Base-by-base conservation (phyloP, 2,888 invertebrate species). In the Eupithecia exiguata region DNA sequence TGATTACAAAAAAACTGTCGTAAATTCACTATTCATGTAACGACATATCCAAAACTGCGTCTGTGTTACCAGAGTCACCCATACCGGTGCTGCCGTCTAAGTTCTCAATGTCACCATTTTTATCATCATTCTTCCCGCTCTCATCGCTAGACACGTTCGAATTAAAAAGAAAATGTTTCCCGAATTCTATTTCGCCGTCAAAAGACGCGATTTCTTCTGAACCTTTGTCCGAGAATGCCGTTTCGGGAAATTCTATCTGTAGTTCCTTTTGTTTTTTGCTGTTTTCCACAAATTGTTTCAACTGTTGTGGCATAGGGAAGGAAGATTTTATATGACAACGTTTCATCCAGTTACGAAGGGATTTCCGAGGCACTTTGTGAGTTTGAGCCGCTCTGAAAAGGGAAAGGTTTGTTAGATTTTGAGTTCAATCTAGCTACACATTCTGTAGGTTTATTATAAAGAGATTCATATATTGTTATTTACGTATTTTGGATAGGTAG, bases 341-440 rank as follows among this genome's bases (percentile, higher is more conserved):
- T 79, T 95, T 95, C 95, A 95, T 95, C 95, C 95, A 96, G 86
- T 95, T 95, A 5, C 95, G 91, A 0, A 96, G 89, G 0, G 95
- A 95, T 72, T 95, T 95, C 25, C 96, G 88, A 0, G 95, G 95
- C 0, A 95, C 95, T 80, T 95, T 95, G 86, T 95, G 95, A 0
- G 95, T 95, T 83, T 95, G 95, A 0, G 95, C 95, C 74, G 96
- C 95, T 80, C 95, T 95, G 88, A 0, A 89, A 90, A 70, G n/a
- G 21, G 12, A 10, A n/a, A 65, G 9, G 9, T 18, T 6, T 30
- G 0, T 49, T 49, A n/a, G n/a, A n/a, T 1, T 25, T 58, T 25
- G 12, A 25, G 9, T 25, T 25, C 1, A 14, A 58, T 21, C 5
- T 49, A n/a, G 49, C 18, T n/a, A n/a, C 2, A 2, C 7, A 61